These are phyloP conservation scores for Lampris megalopsis DNA, from an alignment of 2,113 vertebrate species.

Conservation along the genomic window DNA sequence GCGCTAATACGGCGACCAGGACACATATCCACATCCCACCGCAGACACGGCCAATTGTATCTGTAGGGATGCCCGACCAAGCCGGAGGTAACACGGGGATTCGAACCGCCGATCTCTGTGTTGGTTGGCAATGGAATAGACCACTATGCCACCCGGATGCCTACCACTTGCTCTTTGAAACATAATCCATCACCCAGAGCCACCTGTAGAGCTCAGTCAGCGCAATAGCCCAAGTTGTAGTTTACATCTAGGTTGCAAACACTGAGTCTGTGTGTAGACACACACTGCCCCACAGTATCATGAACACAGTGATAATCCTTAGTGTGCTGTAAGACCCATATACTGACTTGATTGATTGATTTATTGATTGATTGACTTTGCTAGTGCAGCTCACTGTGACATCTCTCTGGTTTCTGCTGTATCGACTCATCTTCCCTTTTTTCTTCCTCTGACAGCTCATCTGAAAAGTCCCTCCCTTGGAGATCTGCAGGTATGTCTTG, in stretches of 20 bases:
- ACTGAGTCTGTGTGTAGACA: neutral
- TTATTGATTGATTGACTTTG: constrained; percentile 6
- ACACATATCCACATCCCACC: too few species aligned
- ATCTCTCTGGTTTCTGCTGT: neutral
- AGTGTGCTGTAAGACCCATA: constrained; percentile 19
- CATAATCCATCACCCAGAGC: constrained; percentile 29
- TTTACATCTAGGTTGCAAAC: constrained; percentile 42
- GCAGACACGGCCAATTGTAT: too few species aligned
- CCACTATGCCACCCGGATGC: too few species aligned
- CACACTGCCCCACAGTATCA: constrained; percentile 18
- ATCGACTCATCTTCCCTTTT: constrained; percentile 33
- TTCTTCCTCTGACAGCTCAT: constrained; percentile 84
- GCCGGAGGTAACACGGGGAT: too few species aligned
- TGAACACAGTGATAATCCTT: constrained; percentile 22
- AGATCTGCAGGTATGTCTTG: constrained; percentile 90
- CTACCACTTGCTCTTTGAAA: constrained; percentile 5
- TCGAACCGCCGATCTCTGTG: neutral
- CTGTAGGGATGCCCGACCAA: too few species aligned
- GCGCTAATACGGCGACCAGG: too few species aligned
- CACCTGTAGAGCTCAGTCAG: constrained; percentile 22
- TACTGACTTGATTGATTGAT: neutral
- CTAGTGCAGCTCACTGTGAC: constrained; percentile 20
- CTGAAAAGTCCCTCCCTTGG: constrained; percentile 98
- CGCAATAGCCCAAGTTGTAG: constrained; percentile 28
- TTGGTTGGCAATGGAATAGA: neutral